Evolutionary conservation across 2,797 vertebrate genomes (phyloP), one percentile per base, ranked within the genome.

Genomic region (Columba guinea): DNA sequence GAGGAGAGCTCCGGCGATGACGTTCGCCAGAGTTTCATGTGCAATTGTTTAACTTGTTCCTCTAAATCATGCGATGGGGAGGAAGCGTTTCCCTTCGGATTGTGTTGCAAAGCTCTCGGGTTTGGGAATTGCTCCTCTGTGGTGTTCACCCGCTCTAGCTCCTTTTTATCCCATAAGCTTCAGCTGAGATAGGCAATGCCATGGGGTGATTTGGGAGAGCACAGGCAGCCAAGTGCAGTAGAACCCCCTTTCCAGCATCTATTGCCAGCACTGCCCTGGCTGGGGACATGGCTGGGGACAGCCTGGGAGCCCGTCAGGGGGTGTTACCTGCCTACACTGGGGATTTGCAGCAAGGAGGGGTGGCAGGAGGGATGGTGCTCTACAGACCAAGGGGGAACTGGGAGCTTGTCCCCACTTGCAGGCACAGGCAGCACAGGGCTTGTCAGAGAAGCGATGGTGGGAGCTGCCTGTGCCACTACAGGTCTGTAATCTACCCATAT

Each of bases 21-120:
- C 44, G 68, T 80, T 84, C 64, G 23, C 52, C 67, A 7, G 4
- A 41, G 73, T 22, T 39, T 51, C 89, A 76, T 62, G 84, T 82
- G 93, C 78, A 68, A 49, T 82, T 91, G 79, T 75, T 95, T 96
- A 89, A 88, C 81, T 93, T 71, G 59, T 39, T 88, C 86, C 80
- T 69, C 59, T 78, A 71, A 81, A 90, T 80, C 93, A 64, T 81
- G 83, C 64, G 0, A 20, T 32, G 59, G 51, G 73, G 82, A 93
- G 91, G 92, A 87, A 96, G 48, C 51, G 2, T 41, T 93, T 94
- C 91, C 87, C 95, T 87, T 56, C 1, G 3, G 58, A 41, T 62
- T 3, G 12, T 5, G 19, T 52, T 0, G 84, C 23, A 30, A 46
- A 88, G 79, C 27, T 62, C 46, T 56, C 2, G 5, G 59, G 4